Percentiles rank a stretch among this genome's conserved stretches.
Conservation (phyloP, 2,797 vertebrate genomes). For the Tokudaia tokunoshimensis region DNA sequence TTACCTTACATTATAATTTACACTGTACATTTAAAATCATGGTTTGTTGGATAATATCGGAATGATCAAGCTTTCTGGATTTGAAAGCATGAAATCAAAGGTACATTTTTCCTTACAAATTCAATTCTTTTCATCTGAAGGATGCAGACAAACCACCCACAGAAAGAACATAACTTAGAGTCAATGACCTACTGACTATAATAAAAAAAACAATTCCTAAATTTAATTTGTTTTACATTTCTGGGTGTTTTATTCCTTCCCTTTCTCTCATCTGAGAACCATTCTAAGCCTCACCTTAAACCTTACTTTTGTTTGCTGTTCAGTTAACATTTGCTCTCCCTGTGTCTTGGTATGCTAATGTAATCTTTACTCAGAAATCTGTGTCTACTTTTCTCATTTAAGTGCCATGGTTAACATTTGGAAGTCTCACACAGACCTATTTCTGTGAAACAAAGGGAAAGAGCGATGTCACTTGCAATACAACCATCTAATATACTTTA, state of each 20-base stretch:
- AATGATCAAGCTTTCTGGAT: neutral
- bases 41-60: neutral
- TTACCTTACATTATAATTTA: neutral
- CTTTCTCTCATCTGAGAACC: neutral
- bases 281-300: neutral
- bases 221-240: neutral
- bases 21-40: neutral
- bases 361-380: conserved; percentile 58
- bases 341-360: conserved; percentile 43
- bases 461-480: neutral
- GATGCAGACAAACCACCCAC: neutral
- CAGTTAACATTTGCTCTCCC: conserved; percentile 41
- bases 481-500: neutral
- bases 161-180: neutral
- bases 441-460: conserved; percentile 42
- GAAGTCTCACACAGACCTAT: neutral
- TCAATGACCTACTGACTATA: neutral
- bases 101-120: neutral
- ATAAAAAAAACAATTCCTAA: neutral
- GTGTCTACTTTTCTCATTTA: conserved; percentile 24
- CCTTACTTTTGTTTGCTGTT: conserved; percentile 48
- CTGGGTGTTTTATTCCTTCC: neutral
- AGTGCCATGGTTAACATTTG: conserved; percentile 53
- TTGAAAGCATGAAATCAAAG: neutral
- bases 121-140: neutral